Evolutionary conservation across 30 jellyfish, hydroid and myxozoan species (phyloP), one percentile per base, ranked within the genome.

Genomic region (Hydra vulgaris): DNA sequence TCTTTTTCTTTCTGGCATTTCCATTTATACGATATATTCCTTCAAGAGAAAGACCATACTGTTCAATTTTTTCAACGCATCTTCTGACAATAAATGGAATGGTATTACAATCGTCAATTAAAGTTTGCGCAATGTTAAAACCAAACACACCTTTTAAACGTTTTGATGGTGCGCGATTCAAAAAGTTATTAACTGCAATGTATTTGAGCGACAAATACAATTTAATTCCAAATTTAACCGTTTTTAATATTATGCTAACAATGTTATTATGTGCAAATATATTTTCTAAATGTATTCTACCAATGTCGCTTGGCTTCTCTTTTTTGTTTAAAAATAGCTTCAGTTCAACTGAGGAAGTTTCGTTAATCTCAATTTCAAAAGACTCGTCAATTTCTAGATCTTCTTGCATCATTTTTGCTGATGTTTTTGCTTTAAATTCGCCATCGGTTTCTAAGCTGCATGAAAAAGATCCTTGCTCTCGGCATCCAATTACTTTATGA

Each of bases 1-100:
- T 55, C 66, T 83, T 83, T 79, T 92, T 92, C 86, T 92, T 92
- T 66, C 84, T 77, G n/a, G 98, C 98, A 70, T 88, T 92, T 76
- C 98, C 98, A 79, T 95, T 80, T 18, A 92, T 85, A 27, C 98
- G 89, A 81, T 92, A 92, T 17, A 92, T 84, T 0, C 98, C 98
- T 15, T 82, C 92, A 18, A 78, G 77, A 40, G 81, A 71, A 85
- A 92, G 79, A 25, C 96, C 98, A 7, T 95, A 89, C 23, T 52
- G 66, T 67, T 92, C 98, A 71, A 92, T 87, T 80, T 92, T 96
- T 54, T 83, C 92, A 71, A 92, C 96, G 83, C 98, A 92, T 55
- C 81, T 87, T 81, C 95, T 72, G 56, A 92, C 96, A 24, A 92
- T 88, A 53, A 79, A 27, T 53, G 98, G 98, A 21, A 92, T 83